Base-by-base conservation (phyloP, 2,888 invertebrate species). In the Anodontia alba region DNA sequence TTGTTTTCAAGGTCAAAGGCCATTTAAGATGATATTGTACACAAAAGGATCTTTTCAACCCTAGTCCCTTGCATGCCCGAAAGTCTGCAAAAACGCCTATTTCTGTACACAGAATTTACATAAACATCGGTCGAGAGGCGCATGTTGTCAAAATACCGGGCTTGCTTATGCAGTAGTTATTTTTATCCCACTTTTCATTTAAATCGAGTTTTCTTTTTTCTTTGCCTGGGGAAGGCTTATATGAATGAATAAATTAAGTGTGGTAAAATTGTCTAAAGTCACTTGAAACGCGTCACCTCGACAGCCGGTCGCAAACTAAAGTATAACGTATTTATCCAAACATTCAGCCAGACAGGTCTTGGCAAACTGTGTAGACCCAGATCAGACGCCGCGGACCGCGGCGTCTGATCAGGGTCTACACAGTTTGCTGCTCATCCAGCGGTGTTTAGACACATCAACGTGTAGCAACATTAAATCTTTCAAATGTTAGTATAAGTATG, bases 21-120 rank as follows among this genome's bases (percentile, higher is more conserved):
- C 62, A 76, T 74, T 74, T 33, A 8, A 62, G 33, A 62, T 62
- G 62, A 33, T 62, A 62, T 62, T 33, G 33, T 33, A 31, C 33
- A 33, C 33, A 62, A 62, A n/a, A 31, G 23, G 2, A 15, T 62
- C 62, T 62, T 57, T 62, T 62, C 62, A 62, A 23, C 62, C 23
- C 33, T 31, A 33, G 62, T 33, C 62, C 62, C 17, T 20, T 5
- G 17, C 29, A 23, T 31, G 62, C 31, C 33, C 20, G n/a, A 62
- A 62, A 62, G 62, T 20, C 62, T 62, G 62, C 62, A 62, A 62
- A 62, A 62, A 62, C 17, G 62, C 33, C 10, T 20, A 62, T 62
- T 33, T 17, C n/a, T 31, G 33, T 62, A 29, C 62, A 62, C 7
- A 33, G n/a, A n/a, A 33, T 33, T 23, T 62, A 15, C 62, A 62